Conservation (phyloP, 2,113 vertebrate species). For the Malurus alboscapulatus region DNA sequence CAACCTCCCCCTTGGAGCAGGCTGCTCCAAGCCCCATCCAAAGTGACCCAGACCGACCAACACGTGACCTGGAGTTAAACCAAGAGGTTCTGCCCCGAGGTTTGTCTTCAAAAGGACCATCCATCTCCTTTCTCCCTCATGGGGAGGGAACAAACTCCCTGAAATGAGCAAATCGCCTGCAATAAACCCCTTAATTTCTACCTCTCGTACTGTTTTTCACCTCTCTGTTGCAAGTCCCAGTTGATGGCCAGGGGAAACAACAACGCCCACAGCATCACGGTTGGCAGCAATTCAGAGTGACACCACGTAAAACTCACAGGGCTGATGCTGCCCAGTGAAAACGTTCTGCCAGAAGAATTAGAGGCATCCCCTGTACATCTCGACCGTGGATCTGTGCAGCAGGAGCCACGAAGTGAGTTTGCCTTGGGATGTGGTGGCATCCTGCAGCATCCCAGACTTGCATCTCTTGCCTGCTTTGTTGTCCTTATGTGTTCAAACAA, state of each 20-base stretch:
- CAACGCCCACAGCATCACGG: accelerated
- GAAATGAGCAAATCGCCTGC: neutral
- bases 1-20: neutral
- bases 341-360: neutral
- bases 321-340: neutral
- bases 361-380: neutral
- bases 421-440: conserved; percentile 12
- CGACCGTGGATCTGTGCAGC: neutral
- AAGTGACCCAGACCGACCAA: too few species aligned
- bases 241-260: neutral
- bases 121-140: neutral
- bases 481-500: conserved; percentile 12
- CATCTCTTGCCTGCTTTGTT: neutral
- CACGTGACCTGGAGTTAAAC: accelerated
- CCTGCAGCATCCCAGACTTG: neutral
- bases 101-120: neutral
- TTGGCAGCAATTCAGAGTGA: neutral
- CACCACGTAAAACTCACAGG: neutral
- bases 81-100: neutral
- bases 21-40: neutral
- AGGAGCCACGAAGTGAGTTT: neutral
- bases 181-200: neutral
- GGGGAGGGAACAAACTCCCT: neutral
- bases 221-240: neutral
- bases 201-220: neutral